Percentiles rank a stretch among this genome's conserved stretches.
phyloP scores from a whole-genome alignment of 2,113 vertebrate species.

The Bos taurus region ARS-UCD2.0 NC_037331.1:104758001-104758500 shows the following conservation, averaged over 20 bases:
- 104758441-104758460: not conserved
- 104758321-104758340: not conserved
- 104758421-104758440: not conserved
- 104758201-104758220: not conserved
- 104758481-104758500: not conserved
- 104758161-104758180: not conserved
- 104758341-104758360: not conserved
- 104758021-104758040: not conserved
- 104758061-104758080: not conserved
- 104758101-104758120: not conserved
- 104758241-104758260: not conserved
- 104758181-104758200: not conserved
- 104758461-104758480: not conserved
- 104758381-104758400: fast-evolving
- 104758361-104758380: fast-evolving
- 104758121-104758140: not conserved
- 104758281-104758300: not conserved
- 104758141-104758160: not conserved
- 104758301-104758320: not conserved
- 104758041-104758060: not conserved
- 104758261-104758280: not conserved
- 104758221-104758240: not conserved
- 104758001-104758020: not conserved
- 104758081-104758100: not conserved
- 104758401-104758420: not conserved